Base-by-base conservation (phyloP, 2,888 invertebrate species). In the Chalcis sispes region DNA sequence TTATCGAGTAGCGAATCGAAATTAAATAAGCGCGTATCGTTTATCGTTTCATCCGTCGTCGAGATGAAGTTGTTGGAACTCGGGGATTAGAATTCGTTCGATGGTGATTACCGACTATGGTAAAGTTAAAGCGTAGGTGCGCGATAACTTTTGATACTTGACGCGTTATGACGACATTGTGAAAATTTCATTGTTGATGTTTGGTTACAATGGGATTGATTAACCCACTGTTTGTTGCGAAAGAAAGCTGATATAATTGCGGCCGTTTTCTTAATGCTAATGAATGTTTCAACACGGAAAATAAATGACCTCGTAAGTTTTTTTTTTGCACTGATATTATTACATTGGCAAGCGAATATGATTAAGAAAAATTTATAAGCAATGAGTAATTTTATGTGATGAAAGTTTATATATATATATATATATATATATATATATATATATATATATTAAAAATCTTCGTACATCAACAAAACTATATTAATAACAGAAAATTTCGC, bases 171-270 rank as follows among this genome's bases (percentile, higher is more conserved):
- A n/a, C n/a, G n/a, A n/a, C n/a, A n/a, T n/a, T n/a, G 10, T 40
- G 56, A 56, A 27, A 67, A 56, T 67, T 56, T 67, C 67, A 67
- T 42, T 67, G 56, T 20, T 46, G 29, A 67, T 46, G 25, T 46
- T 56, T 13, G 54, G 42, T 56, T 42, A 18, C 36, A n/a, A n/a
- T 27, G 46, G 29, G 15, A 66, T 66, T 64, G 27, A 48, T 29
- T 25, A 50, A 23, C 23, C 4, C 15, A 32, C 13, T 13, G 48
- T 1, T 7, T 2, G 36, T 65, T 50, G n/a, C 13, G 29, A 50
- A 59, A 27, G 61, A 25, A 62, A 48, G 27, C 46, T 48, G 50
- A 50, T 48, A 29, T 50, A 64, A 50, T 50, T 64, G 48, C 29
- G 32, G 20, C 23, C 5, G 42, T 40, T 50, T 48, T 27, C 64